phyloP scores from a whole-genome alignment of 2,113 vertebrate species.

The Pterocles gutturalis region DNA sequence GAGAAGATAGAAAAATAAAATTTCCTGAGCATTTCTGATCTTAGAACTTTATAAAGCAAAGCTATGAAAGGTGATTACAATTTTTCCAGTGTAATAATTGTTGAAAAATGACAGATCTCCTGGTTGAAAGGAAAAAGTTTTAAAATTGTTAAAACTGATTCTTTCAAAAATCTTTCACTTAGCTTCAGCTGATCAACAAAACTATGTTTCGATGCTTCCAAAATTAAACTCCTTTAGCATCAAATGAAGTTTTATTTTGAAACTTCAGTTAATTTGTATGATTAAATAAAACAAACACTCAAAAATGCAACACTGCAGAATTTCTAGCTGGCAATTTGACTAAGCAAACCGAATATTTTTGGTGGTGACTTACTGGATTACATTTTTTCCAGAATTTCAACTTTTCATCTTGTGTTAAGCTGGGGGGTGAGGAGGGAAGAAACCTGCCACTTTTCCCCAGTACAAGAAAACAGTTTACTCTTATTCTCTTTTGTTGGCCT shows the following conservation, averaged over 20 bases:
- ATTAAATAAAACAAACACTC: background rate
- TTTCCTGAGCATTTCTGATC: background rate
- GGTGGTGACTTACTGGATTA: background rate
- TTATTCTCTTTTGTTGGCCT: background rate
- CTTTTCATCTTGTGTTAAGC: background rate
- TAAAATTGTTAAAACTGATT: background rate
- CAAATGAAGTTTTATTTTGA: background rate
- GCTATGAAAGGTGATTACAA: background rate
- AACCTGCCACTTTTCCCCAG: background rate
- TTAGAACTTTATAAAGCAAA: background rate
- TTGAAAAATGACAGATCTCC: background rate
- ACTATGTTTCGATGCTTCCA: background rate
- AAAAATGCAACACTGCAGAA: background rate
- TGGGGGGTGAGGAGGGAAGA: too few species aligned
- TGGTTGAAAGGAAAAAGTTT: background rate
- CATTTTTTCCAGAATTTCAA: background rate
- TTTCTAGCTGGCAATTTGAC: background rate
- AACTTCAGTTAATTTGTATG: background rate
- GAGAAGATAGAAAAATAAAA: background rate
- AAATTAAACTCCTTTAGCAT: background rate
- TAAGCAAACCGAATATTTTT: background rate
- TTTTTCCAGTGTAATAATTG: background rate
- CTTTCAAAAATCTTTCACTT: background rate
- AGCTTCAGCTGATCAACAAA: background rate
- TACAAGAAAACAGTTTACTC: background rate